phyloP scores from a whole-genome alignment of 2,888 invertebrate genomes.

The Drosophila neonasuta region DNA sequence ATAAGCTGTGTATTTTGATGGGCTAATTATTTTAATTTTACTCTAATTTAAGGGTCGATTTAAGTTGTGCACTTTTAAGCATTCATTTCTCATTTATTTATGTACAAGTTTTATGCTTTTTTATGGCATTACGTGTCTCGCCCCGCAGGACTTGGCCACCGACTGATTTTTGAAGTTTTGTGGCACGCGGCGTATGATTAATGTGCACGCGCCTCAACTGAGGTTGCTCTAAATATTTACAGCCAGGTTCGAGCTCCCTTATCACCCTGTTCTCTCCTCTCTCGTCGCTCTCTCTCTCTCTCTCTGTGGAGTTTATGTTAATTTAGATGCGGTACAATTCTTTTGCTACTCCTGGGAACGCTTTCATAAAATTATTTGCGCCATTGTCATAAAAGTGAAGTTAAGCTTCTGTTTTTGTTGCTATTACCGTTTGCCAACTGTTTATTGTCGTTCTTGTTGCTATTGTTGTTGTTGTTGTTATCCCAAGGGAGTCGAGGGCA shows the following conservation, averaged over 20 bases:
- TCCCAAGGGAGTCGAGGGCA: conserved; percentile 12
- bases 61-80: background rate
- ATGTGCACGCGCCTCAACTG: conserved; percentile 4
- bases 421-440: conserved; percentile 2
- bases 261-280: background rate
- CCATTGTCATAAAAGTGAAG: conserved; percentile 69
- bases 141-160: background rate
- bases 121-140: background rate
- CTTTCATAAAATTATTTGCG: conserved; percentile 65
- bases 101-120: background rate
- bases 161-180: conserved; percentile 8
- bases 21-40: too few species aligned
- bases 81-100: background rate
- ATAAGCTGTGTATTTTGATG: too few species aligned
- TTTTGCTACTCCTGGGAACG: conserved; percentile 42
- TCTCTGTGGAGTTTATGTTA: conserved; percentile 33
- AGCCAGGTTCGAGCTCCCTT: background rate
- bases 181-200: conserved; percentile 33
- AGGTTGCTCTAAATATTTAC: background rate
- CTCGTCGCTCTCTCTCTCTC: too few species aligned
- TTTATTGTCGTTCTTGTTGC: conserved; percentile 10
- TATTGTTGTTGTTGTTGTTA: conserved; percentile 19
- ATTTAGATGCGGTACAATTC: conserved; percentile 46
- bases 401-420: conserved; percentile 43
- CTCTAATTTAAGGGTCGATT: too few species aligned